Evolutionary conservation across 1,140 invertebrate species (phyloP).

Genomic region (Polyergus mexicanus): DNA sequence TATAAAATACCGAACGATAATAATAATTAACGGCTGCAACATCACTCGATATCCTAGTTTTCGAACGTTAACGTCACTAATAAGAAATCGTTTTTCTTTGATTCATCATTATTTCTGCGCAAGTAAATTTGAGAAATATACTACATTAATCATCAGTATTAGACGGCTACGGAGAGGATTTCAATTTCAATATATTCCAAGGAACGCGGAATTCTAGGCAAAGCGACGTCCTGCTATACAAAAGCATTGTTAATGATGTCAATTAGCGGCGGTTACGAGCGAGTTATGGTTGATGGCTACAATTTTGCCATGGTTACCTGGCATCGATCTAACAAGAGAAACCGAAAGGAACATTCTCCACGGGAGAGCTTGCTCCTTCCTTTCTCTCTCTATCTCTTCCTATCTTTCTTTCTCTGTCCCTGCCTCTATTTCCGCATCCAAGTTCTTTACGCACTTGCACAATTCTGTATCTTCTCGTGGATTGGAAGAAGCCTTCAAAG

Average conservation of each 20-base stretch:
- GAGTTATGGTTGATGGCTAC: conserved; percentile 53
- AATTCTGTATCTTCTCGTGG: conserved; percentile 5
- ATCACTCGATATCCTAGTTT: not conserved
- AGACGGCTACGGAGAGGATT: not conserved
- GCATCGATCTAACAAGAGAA: conserved; percentile 57
- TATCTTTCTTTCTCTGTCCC: too few species aligned
- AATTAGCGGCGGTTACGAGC: conserved; percentile 65
- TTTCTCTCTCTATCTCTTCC: not conserved
- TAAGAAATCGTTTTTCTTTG: not conserved
- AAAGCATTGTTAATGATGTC: conserved; percentile 32
- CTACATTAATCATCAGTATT: not conserved
- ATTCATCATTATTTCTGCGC: too few species aligned
- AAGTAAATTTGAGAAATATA: not conserved
- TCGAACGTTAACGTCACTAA: not conserved
- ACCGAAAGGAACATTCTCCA: conserved; percentile 19
- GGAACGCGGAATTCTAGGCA: not conserved
- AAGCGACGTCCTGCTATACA: not conserved
- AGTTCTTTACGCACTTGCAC: conserved; percentile 9
- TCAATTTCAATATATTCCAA: not conserved
- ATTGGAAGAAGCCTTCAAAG: conserved; percentile 39
- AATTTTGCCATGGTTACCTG: conserved; percentile 67
- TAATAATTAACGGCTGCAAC: not conserved
- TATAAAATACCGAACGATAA: not conserved
- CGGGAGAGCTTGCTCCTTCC: not conserved
- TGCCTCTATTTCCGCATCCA: not conserved